Evolutionary conservation across 2,888 invertebrate genomes (phyloP), one percentile per base, ranked within the genome.

Genomic region (Acanthacorydalis orientalis): DNA sequence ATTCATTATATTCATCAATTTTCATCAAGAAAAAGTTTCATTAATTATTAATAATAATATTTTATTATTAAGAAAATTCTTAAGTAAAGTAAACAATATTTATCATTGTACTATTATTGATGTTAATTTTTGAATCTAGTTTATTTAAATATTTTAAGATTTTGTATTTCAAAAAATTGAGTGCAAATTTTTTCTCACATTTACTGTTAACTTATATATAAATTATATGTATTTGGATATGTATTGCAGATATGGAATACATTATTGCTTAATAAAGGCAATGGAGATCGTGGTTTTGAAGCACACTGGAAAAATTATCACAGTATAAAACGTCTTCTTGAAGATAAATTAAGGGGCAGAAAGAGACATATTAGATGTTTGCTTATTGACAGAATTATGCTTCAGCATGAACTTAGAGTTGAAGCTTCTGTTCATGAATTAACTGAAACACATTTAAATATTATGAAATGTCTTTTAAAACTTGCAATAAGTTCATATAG

Each of bases 401-500:
- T 84, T 46, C 83, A 83, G 52, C 82, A 83, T 56, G 73, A 75
- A 59, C 69, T 73, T 49, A 59, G 75, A 50, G 62, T 61, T 15
- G 65, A 69, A 49, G 61, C 64, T 44, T 62, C 66, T 37, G 64
- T 62, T 38, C 62, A 66, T 44, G 60, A 63, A 10, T 65, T 82
- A 53, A 83, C 81, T 0, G 64, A 68, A 46, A 70, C 75, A 1
- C 83, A 84, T 59, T 64, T 68, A 49, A 62, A 64, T 31, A 71
- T 83, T 47, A 64, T 83, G 57, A 57, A 72, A 16, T 74, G 80
- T 59, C 59, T 87, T 31, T 68, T 81, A 45, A 65, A 70, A 47
- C 63, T 86, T 41, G 69, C 78, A 3, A 75, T 74, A 31, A 80
- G 79, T 56, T 70, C 76, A 55, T 86, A 85, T 58, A 75, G 78